Conservation (phyloP, 2,797 vertebrate species). For the Fistularia tabacaria region DNA sequence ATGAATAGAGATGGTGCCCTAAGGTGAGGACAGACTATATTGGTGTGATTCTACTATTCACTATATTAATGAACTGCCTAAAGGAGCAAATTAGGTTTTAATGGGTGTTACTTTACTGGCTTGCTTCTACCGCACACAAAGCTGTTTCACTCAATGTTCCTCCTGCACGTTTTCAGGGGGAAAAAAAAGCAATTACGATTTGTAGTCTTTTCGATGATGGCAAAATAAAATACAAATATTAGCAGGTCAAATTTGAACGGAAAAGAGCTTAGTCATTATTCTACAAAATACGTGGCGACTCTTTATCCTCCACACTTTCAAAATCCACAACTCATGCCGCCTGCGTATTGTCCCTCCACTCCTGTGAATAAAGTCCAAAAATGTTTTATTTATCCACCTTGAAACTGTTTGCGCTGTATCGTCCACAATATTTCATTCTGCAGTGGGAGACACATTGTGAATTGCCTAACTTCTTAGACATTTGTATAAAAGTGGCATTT, state of each 20-base stretch:
- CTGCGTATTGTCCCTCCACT: no score
- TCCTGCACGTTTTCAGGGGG: slow-evolving; percentile 63
- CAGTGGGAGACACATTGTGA: no score
- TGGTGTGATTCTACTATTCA: slow-evolving; percentile 80
- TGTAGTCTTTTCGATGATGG: slow-evolving; percentile 69
- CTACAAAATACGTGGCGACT: slow-evolving; percentile 18
- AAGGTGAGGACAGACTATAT: slow-evolving; percentile 84
- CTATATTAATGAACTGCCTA: slow-evolving; percentile 98
- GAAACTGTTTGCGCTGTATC: no score
- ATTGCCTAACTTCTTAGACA: background rate
- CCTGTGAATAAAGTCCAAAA: no score
- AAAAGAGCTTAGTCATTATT: background rate
- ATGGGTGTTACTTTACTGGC: slow-evolving; percentile 94
- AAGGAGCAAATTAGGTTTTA: slow-evolving; percentile 97
- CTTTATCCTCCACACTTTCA: no score
- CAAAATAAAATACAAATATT: slow-evolving; percentile 77
- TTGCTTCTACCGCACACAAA: slow-evolving; percentile 71
- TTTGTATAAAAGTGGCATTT: no score
- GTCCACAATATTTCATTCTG: no score
- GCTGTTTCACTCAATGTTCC: slow-evolving; percentile 62
- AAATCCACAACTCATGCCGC: no score
- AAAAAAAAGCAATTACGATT: slow-evolving; percentile 81
- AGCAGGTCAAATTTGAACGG: slow-evolving; percentile 64
- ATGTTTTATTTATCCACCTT: no score
- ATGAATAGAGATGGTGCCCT: slow-evolving; percentile 78